These are phyloP conservation scores for Dicrurus megarhynchus DNA, from an alignment of 2,113 vertebrate species.

Conservation along the genomic window DNA sequence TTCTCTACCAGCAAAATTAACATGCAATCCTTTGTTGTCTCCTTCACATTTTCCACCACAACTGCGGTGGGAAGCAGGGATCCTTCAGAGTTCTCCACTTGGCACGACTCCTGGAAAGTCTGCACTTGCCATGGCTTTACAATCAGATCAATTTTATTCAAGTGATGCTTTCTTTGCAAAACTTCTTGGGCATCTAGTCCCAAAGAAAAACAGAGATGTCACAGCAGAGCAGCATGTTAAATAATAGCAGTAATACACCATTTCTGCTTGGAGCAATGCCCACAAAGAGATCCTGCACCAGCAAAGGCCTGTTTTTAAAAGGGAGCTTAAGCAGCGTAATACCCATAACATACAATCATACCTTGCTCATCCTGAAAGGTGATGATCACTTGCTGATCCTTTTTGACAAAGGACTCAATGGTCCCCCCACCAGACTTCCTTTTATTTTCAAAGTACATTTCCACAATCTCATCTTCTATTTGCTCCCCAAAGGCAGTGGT, in stretches of 20 bases:
- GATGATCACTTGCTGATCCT: conserved; percentile 11
- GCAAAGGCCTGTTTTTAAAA: background rate
- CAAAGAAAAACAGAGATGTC: background rate
- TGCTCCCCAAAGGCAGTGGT: conserved; percentile 4
- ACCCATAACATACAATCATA: background rate
- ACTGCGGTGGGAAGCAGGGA: background rate
- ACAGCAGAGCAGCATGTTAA: background rate
- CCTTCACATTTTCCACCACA: conserved; percentile 75
- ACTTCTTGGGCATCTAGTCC: conserved; percentile 57
- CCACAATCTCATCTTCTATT: conserved; percentile 28
- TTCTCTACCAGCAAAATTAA: conserved; percentile 81
- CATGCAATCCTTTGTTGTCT: background rate
- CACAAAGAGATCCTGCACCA: background rate
- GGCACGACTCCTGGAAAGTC: background rate
- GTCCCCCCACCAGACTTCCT: conserved; percentile 41
- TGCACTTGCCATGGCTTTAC: background rate
- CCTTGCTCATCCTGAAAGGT: conserved; percentile 49
- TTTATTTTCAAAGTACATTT: conserved; percentile 67
- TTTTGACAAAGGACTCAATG: background rate
- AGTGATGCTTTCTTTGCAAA: background rate
- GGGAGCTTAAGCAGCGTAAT: background rate
- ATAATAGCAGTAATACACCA: background rate
- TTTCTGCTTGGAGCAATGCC: background rate
- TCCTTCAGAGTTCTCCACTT: background rate
- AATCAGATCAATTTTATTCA: background rate